Base-by-base conservation (phyloP, 2,113 vertebrate species). In the Dolichotis patagonum region DNA sequence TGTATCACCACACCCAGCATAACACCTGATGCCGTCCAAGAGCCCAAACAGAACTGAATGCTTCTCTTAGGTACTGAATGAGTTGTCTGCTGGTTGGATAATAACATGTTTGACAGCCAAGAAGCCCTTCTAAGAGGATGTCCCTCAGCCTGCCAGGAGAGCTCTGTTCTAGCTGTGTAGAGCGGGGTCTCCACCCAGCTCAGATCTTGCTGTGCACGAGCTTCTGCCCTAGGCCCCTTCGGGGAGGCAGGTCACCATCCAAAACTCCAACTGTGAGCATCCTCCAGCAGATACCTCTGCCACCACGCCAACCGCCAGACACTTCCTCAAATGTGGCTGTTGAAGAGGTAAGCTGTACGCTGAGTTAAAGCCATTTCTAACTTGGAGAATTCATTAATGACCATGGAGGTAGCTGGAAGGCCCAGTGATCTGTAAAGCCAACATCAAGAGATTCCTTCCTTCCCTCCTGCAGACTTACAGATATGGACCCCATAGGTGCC, bases 341-440 rank as follows among this genome's bases (percentile, higher is more conserved):
- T 67, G 41, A 88, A 95, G 75, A 84, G 30, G 3, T 5, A 78
- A 43, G 43, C 62, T 92, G 69, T 71, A 65, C 54, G 41, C 5
- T 35, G 26, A 85, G 71, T 49, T 52, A 49, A 75, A 86, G n/a
- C 5, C 30, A 84, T 38, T 80, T 86, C 69, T 83, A 83, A 91
- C 60, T 49, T 78, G n/a, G 92, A 85, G 78, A 91, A 52, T 81
- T 88, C 82, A 88, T 58, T 52, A 82, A 60, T 10, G n/a, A 83
- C 46, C 52, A 52, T 0, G 4, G 58, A 78, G 35, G 35, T 1
- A 82, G 22, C 17, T 62, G 54, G 49, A 90, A 62, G 43, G 58
- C 38, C 85, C 28, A 41, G 43, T 16, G 41, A 73, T 30, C 52
- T 54, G 30, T 0, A 69, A 71, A 78, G 62, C 30, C 24, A 75